Percentiles rank a stretch among this genome's conserved stretches.
These are phyloP conservation scores for Elegia similella DNA, from an alignment of 2,888 invertebrate species.

Conservation along the genomic window DNA sequence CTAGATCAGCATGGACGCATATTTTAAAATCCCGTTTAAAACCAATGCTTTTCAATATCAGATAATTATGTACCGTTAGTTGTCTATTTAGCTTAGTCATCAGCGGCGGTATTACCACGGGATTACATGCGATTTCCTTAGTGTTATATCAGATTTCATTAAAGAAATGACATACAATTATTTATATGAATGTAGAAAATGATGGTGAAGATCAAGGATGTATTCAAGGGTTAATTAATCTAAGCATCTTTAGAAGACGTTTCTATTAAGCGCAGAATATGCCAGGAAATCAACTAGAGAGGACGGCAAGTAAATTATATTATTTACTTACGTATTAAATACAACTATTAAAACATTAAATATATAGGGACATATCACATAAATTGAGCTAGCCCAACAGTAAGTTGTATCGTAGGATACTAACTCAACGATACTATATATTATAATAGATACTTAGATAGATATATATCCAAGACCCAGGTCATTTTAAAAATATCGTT, in stretches of 20 bases:
- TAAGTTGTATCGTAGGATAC: too few species aligned
- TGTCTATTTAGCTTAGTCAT: slow-evolving; percentile 11
- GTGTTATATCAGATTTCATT: slow-evolving; percentile 16
- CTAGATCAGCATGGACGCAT: background rate
- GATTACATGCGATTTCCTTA: slow-evolving; percentile 14
- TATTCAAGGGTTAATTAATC: slow-evolving; percentile 11
- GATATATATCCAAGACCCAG: too few species aligned
- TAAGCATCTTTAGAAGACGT: background rate
- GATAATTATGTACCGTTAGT: background rate
- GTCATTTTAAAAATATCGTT: too few species aligned
- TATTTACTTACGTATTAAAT: too few species aligned
- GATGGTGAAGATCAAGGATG: slow-evolving; percentile 3
- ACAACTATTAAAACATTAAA: too few species aligned
- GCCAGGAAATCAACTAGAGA: background rate
- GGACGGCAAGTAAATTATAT: background rate
- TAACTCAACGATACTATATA: too few species aligned
- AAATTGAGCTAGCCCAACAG: too few species aligned
- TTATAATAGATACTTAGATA: too few species aligned
- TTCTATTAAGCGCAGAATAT: background rate
- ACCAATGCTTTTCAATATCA: slow-evolving; percentile 4
- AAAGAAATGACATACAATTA: slow-evolving; percentile 15
- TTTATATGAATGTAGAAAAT: slow-evolving; percentile 9
- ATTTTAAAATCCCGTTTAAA: slow-evolving; percentile 1
- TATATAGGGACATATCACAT: too few species aligned
- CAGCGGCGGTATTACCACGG: background rate